phyloP scores from a whole-genome alignment of 2,797 vertebrate species.

The Garrulus glandarius region DNA sequence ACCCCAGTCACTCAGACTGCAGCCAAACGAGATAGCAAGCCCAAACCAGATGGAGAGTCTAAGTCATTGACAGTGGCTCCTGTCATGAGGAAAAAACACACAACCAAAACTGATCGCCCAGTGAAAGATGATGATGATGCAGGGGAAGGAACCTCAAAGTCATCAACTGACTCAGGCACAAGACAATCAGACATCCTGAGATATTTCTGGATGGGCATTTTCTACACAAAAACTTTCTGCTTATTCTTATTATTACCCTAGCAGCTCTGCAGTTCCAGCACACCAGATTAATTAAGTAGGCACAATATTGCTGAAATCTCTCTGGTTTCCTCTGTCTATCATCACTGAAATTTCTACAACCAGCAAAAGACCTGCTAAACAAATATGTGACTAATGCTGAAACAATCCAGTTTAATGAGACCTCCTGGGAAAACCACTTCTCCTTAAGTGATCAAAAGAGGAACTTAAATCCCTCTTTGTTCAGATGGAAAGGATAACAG shows the following conservation, averaged over 20 bases:
- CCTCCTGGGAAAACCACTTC: constrained; percentile 30
- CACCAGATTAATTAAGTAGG: constrained; percentile 49
- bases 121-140: too few relatives aligned
- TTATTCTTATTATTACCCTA: background rate
- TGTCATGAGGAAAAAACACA: too few relatives aligned
- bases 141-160: too few relatives aligned
- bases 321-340: background rate
- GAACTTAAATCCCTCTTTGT: background rate
- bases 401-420: constrained; percentile 54
- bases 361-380: constrained; percentile 35
- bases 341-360: background rate
- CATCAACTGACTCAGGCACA: too few relatives aligned
- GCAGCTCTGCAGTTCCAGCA: constrained; percentile 14
- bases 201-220: background rate
- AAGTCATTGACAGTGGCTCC: too few relatives aligned
- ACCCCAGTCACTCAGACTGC: too few relatives aligned
- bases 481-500: background rate
- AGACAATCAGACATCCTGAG: background rate
- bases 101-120: too few relatives aligned
- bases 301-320: background rate
- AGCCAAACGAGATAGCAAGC: too few relatives aligned
- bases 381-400: constrained; percentile 5
- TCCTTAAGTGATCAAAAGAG: background rate
- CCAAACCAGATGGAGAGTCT: too few relatives aligned
- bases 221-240: background rate